Evolutionary conservation across 1,140 invertebrate genomes (phyloP).

Genomic region (Pachyrhynchus sulphureomaculatus): DNA sequence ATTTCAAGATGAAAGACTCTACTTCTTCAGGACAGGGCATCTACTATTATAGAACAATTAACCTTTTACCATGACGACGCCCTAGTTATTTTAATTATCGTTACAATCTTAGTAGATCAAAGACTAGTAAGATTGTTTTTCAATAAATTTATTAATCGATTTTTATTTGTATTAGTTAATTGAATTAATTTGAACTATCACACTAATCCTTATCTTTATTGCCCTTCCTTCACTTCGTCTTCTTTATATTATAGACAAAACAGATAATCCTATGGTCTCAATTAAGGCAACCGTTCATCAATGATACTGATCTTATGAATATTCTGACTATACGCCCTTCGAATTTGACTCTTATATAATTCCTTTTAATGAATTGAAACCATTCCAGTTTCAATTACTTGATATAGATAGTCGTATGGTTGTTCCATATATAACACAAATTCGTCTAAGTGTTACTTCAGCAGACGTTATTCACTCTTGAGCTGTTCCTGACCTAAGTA

Average conservation of each 20-base stretch:
- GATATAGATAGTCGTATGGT: too few relatives aligned
- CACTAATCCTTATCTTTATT: slow-evolving; percentile 62
- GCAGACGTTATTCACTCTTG: too few relatives aligned
- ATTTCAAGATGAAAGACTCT: neutral
- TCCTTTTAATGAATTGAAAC: too few relatives aligned
- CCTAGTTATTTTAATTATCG: slow-evolving; percentile 58
- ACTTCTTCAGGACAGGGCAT: slow-evolving; percentile 41
- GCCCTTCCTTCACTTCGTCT: too few relatives aligned
- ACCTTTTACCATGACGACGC: slow-evolving; percentile 63
- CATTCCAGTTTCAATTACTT: too few relatives aligned
- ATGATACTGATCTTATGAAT: slow-evolving; percentile 40
- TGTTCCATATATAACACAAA: too few relatives aligned
- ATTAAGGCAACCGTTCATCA: slow-evolving; percentile 53
- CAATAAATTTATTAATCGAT: too few relatives aligned
- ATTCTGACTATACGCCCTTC: too few relatives aligned
- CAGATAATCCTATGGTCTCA: slow-evolving; percentile 55
- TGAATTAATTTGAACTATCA: slow-evolving; percentile 66
- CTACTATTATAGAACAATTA: slow-evolving; percentile 61
- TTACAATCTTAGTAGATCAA: slow-evolving; percentile 47
- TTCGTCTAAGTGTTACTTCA: too few relatives aligned
- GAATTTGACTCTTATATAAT: too few relatives aligned
- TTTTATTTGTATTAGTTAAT: slow-evolving; percentile 56
- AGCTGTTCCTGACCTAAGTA: too few relatives aligned
- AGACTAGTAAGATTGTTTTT: slow-evolving; percentile 56
- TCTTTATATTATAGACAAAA: too few relatives aligned